phyloP scores from a whole-genome alignment of 1,140 invertebrate genomes.

The Brachionus manjavacas region DNA sequence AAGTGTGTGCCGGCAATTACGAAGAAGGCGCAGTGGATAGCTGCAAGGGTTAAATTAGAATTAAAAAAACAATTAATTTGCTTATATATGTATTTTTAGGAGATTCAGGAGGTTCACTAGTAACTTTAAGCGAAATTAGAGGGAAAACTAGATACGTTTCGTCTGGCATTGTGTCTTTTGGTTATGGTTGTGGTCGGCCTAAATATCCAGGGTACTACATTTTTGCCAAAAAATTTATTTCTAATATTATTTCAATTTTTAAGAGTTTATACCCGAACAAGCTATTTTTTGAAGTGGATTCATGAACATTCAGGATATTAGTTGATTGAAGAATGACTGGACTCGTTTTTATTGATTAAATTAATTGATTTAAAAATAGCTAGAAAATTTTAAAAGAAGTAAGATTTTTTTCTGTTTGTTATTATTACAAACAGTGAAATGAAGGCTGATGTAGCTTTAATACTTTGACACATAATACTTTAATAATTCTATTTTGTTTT shows the following conservation, averaged over 20 bases:
- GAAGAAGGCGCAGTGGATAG: not conserved
- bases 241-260: not conserved
- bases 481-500: too few relatives aligned
- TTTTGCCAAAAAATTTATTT: not conserved
- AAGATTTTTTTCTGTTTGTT: too few relatives aligned
- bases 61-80: not conserved
- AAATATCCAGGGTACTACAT: constrained; percentile 3
- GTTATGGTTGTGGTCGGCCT: constrained; percentile 8
- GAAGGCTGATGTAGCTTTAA: too few relatives aligned
- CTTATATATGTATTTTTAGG: not conserved
- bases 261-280: constrained; percentile 35
- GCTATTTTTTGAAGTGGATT: constrained; percentile 17
- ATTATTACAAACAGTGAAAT: too few relatives aligned
- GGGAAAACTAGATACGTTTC: not conserved
- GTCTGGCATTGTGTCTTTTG: constrained; percentile 33
- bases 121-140: not conserved
- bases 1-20: not conserved
- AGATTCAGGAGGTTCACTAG: constrained; percentile 14
- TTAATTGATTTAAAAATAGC: not conserved
- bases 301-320: not conserved
- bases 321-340: not conserved
- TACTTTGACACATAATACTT: too few relatives aligned
- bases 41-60: not conserved
- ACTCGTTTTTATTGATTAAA: not conserved
- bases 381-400: not conserved